phyloP scores from a whole-genome alignment of 2,797 vertebrate species.

The Pangasius sanitwongsei region DNA sequence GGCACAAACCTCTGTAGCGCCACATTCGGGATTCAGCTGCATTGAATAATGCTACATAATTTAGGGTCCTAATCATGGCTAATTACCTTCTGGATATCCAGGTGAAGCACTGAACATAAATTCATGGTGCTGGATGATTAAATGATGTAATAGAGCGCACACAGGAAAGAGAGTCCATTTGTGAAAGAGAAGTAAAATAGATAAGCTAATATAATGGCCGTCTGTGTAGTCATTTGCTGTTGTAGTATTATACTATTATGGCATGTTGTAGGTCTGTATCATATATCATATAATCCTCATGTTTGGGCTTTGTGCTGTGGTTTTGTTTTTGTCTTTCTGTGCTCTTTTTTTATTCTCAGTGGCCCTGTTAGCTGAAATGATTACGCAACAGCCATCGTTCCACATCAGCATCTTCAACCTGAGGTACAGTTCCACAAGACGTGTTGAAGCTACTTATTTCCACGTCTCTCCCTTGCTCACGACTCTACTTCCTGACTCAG shows the following conservation, averaged over 20 bases:
- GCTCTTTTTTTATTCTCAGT: conserved; percentile 6
- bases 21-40: neutral
- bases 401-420: conserved; percentile 46
- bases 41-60: neutral
- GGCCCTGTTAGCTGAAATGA: conserved; percentile 22
- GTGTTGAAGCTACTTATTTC: neutral
- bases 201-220: neutral
- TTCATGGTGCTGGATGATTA: neutral
- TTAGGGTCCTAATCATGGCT: neutral
- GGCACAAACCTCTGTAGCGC: neutral
- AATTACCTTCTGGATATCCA: neutral
- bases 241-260: neutral
- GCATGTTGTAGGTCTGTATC: neutral
- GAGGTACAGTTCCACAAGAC: conserved; percentile 25
- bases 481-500: conserved; percentile 1
- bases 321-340: conserved; percentile 1
- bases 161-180: neutral
- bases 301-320: neutral
- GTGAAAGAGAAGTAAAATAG: neutral
- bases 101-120: neutral
- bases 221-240: neutral
- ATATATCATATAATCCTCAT: neutral
- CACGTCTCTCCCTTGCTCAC: neutral
- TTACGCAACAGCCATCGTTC: conserved; percentile 48
- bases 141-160: no score